phyloP scores from a whole-genome alignment of 2,797 vertebrate genomes.

The Cheirogaleus major region DNA sequence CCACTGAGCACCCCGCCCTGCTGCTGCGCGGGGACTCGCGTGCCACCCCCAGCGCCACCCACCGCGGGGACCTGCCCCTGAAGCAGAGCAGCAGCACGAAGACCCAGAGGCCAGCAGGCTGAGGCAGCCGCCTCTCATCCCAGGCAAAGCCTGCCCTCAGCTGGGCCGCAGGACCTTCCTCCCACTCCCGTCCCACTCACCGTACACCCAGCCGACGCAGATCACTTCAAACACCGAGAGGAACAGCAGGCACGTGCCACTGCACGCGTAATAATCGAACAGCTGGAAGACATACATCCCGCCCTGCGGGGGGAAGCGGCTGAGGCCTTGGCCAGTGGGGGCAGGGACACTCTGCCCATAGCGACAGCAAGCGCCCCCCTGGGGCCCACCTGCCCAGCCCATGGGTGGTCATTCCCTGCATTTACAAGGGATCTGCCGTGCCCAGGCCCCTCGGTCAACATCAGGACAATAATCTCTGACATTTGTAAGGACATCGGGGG shows the following conservation, averaged over 20 bases:
- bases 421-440: not conserved
- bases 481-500: not conserved
- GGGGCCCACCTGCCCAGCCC: not conserved
- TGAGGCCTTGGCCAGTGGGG: not conserved
- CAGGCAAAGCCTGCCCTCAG: not conserved
- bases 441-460: not conserved
- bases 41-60: rapidly evolving
- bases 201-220: slow-evolving; percentile 93
- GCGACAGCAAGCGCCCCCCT: rapidly evolving
- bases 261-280: slow-evolving; percentile 95
- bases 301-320: slow-evolving; percentile 83
- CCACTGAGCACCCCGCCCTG: too few relatives aligned
- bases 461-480: not conserved
- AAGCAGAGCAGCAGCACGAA: not conserved
- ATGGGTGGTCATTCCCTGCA: not conserved
- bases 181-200: slow-evolving; percentile 81
- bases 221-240: slow-evolving; percentile 91
- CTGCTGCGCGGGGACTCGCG: not conserved
- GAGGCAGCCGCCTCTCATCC: rapidly evolving
- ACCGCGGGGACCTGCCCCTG: too few relatives aligned
- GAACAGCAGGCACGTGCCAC: slow-evolving; percentile 92
- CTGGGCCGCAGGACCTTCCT: not conserved
- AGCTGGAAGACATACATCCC: slow-evolving; percentile 97
- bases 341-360: rapidly evolving
- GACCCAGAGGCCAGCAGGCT: not conserved